These are phyloP conservation scores for Etheostoma nigrum DNA, from an alignment of 2,797 vertebrate genomes.

Conservation along the genomic window DNA sequence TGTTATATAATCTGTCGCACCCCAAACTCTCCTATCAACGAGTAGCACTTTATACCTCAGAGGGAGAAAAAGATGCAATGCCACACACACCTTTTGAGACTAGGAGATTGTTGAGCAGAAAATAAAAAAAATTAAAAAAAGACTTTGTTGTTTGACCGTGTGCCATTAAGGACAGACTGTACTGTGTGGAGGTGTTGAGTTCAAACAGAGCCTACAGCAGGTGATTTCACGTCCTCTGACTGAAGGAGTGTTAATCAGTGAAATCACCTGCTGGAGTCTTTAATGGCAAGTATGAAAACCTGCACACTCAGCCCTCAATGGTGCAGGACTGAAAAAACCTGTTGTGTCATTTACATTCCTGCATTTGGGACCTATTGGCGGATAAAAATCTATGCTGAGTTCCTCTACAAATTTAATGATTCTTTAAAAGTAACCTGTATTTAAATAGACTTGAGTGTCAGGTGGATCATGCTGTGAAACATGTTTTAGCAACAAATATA, in stretches of 20 bases:
- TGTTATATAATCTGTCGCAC: constrained; percentile 83
- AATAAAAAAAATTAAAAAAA: neutral
- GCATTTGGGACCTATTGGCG: too few species aligned
- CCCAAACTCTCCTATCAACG: constrained; percentile 69
- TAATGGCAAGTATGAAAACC: neutral
- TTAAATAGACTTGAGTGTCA: neutral
- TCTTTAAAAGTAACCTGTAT: neutral
- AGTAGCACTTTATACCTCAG: constrained; percentile 57
- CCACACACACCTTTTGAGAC: constrained; percentile 31
- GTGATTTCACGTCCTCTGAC: constrained; percentile 5
- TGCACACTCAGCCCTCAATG: neutral
- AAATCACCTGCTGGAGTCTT: constrained; percentile 30
- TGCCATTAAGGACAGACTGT: constrained; percentile 22
- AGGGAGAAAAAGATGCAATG: neutral
- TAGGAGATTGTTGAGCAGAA: constrained; percentile 26
- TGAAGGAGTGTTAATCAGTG: constrained; percentile 6
- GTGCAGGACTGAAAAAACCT: neutral
- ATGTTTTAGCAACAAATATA: neutral
- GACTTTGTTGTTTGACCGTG: neutral
- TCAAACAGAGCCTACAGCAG: constrained; percentile 9
- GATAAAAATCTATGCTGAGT: too few species aligned
- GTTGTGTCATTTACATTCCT: neutral
- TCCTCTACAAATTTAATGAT: neutral
- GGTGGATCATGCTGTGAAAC: neutral
- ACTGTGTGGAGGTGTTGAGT: neutral